These are phyloP conservation scores for Eupithecia tripunctaria DNA, from an alignment of 2,888 invertebrate genomes.

Conservation along the genomic window DNA sequence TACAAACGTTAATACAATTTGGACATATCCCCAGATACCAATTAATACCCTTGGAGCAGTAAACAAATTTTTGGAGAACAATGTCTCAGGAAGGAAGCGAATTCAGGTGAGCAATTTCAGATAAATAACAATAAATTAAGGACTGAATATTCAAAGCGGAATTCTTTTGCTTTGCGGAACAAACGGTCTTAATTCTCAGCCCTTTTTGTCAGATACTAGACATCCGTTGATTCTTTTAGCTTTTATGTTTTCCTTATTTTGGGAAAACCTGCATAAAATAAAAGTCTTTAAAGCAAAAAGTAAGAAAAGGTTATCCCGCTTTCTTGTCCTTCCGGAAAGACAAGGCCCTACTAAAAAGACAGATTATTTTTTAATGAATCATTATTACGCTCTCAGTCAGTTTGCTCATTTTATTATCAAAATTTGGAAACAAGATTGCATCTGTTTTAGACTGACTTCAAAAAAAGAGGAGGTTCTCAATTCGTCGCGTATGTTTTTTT, in stretches of 20 bases:
- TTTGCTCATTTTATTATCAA: neutral
- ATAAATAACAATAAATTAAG: constrained; percentile 7
- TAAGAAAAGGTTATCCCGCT: neutral
- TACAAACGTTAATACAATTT: neutral
- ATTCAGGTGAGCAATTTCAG: constrained; percentile 60
- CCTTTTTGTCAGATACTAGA: neutral
- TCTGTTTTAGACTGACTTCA: too few species aligned
- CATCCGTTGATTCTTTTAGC: constrained; percentile 20
- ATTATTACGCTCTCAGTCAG: neutral
- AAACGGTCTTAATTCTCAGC: constrained; percentile 36
- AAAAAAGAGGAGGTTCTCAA: too few species aligned
- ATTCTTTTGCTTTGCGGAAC: constrained; percentile 33
- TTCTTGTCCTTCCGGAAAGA: neutral
- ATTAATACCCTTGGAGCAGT: constrained; percentile 87
- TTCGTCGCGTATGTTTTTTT: too few species aligned
- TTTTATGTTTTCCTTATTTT: constrained; percentile 4
- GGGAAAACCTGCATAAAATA: neutral
- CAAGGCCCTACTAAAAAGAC: neutral
- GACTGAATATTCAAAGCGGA: constrained; percentile 20
- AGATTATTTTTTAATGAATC: neutral
- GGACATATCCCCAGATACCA: constrained; percentile 82
- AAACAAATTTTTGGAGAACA: constrained; percentile 86
- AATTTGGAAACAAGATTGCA: neutral
- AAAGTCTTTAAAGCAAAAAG: neutral
- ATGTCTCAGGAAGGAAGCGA: constrained; percentile 65